phyloP scores from a whole-genome alignment of 1,140 invertebrate genomes.

The Zaprionus taronus region DNA sequence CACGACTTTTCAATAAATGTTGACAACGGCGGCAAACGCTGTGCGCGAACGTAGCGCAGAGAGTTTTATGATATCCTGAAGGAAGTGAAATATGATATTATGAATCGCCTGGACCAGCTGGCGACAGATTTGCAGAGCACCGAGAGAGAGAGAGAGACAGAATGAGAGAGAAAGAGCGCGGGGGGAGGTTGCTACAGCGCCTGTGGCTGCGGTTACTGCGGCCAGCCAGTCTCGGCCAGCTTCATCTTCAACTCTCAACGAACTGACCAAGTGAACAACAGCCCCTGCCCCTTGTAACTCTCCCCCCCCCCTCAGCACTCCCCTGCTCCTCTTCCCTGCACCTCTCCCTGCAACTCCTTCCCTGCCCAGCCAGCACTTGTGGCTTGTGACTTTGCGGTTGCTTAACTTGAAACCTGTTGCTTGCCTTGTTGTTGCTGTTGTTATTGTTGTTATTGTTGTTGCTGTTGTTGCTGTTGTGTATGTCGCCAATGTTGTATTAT shows the following conservation, averaged over 20 bases:
- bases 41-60: conserved; percentile 60
- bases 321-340: not conserved
- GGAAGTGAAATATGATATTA: conserved; percentile 84
- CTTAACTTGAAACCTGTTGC: conserved; percentile 69
- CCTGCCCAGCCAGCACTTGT: conserved; percentile 38
- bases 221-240: conserved; percentile 18
- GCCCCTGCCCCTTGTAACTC: not conserved
- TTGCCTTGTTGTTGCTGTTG: conserved; percentile 3
- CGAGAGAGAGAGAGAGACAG: too few species aligned
- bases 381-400: conserved; percentile 61
- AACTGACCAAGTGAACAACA: conserved; percentile 9
- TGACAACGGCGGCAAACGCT: conserved; percentile 76
- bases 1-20: conserved; percentile 84
- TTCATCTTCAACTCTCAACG: conserved; percentile 41
- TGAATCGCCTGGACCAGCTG: conserved; percentile 80
- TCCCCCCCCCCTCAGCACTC: conserved; percentile 30
- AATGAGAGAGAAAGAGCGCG: too few species aligned
- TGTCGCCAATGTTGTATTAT: conserved; percentile 78
- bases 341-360: not conserved
- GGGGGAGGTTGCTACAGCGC: too few species aligned
- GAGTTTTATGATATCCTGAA: conserved; percentile 84
- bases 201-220: not conserved
- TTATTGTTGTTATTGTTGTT: conserved; percentile 34
- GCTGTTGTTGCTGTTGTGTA: conserved; percentile 46
- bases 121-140: conserved; percentile 63